Evolutionary conservation across 2,888 invertebrate genomes (phyloP).

Genomic region (Hanleya hanleyi): DNA sequence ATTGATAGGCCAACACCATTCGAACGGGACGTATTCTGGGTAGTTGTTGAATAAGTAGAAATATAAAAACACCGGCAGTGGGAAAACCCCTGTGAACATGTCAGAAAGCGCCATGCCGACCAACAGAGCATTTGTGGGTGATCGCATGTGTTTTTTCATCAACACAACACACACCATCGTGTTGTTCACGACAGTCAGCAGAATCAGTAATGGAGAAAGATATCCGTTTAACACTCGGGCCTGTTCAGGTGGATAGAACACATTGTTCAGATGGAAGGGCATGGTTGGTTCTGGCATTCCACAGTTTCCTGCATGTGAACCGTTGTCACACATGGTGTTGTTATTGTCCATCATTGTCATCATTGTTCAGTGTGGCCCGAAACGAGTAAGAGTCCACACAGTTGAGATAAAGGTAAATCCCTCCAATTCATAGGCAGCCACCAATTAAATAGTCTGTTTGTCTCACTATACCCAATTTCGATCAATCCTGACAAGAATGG

Average conservation of each 20-base stretch:
- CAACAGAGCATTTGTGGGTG: slow-evolving; percentile 92
- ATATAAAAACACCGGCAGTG: slow-evolving; percentile 83
- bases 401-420: too few species aligned
- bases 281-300: too few species aligned
- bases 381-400: too few species aligned
- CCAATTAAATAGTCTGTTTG: too few species aligned
- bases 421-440: too few species aligned
- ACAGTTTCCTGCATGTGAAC: too few species aligned
- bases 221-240: slow-evolving; percentile 81
- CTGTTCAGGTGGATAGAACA: slow-evolving; percentile 42
- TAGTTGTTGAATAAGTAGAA: slow-evolving; percentile 94
- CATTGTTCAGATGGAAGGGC: too few species aligned
- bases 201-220: slow-evolving; percentile 87
- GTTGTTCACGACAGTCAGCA: slow-evolving; percentile 92
- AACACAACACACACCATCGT: slow-evolving; percentile 92
- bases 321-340: too few species aligned
- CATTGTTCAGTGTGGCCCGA: too few species aligned
- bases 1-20: slow-evolving; percentile 84
- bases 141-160: slow-evolving; percentile 91
- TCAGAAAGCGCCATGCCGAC: slow-evolving; percentile 98
- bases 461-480: too few species aligned
- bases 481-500: too few species aligned
- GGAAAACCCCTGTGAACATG: slow-evolving; percentile 83
- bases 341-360: too few species aligned
- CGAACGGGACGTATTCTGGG: slow-evolving; percentile 84